Conservation (phyloP, 2,888 invertebrate genomes). For the Acrocera orbiculus region DNA sequence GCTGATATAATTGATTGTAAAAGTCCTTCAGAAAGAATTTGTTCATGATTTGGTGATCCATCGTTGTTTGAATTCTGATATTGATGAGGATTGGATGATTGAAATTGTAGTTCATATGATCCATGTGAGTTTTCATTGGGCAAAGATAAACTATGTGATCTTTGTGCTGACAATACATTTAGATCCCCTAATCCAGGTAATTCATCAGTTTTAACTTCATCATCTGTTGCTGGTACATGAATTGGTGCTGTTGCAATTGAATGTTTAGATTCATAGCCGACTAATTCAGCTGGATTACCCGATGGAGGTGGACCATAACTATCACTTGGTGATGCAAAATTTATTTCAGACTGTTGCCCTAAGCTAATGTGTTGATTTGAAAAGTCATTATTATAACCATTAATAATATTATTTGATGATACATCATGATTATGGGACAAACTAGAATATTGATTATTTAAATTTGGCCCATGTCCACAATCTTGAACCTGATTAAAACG, state of each 20-base stretch:
- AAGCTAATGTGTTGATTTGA: neutral
- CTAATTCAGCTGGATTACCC: conserved; percentile 20
- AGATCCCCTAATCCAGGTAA: conserved; percentile 24
- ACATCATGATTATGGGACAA: conserved; percentile 13
- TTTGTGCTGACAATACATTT: conserved; percentile 22
- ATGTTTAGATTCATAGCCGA: conserved; percentile 25
- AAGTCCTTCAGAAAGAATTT: conserved; percentile 59
- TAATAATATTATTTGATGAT: conserved; percentile 12
- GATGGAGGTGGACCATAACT: conserved; percentile 17
- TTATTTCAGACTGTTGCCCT: conserved; percentile 4
- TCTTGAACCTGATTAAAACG: conserved; percentile 23
- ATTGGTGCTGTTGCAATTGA: neutral
- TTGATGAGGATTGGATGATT: conserved; percentile 39
- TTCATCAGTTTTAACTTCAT: conserved; percentile 18
- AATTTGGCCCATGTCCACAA: conserved; percentile 28
- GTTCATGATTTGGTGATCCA: conserved; percentile 44
- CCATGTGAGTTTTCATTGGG: conserved; percentile 41
- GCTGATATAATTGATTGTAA: conserved; percentile 66
- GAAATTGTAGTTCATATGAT: conserved; percentile 59
- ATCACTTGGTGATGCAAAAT: conserved; percentile 6
- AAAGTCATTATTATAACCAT: neutral
- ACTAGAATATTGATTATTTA: conserved; percentile 20
- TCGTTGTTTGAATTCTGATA: conserved; percentile 5
- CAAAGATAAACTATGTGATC: no score
- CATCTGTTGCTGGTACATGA: conserved; percentile 13